phyloP scores from a whole-genome alignment of 1,140 invertebrate genomes.

The Agraylea sexmaculata region DNA sequence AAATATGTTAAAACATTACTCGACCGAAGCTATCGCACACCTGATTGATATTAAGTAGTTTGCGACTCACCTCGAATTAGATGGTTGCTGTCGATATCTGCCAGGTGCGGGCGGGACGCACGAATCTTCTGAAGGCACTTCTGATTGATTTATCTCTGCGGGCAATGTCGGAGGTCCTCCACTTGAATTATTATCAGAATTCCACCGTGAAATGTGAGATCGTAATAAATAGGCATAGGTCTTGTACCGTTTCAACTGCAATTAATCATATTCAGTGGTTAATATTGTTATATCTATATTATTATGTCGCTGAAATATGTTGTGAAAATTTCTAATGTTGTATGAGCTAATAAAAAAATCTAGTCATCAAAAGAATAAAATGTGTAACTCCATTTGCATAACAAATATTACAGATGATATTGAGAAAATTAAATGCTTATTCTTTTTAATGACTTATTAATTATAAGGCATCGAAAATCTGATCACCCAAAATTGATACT shows the following conservation, averaged over 20 bases:
- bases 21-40: slow-evolving; percentile 20
- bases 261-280: background rate
- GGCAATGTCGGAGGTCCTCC: slow-evolving; percentile 24
- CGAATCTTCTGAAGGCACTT: slow-evolving; percentile 21
- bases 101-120: slow-evolving; percentile 27
- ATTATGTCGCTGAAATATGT: background rate
- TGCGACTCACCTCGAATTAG: slow-evolving; percentile 7
- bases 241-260: slow-evolving; percentile 78
- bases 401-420: no score
- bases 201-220: slow-evolving; percentile 56
- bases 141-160: slow-evolving; percentile 25
- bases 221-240: slow-evolving; percentile 74
- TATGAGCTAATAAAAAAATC: background rate
- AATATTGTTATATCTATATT: background rate
- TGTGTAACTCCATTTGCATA: no score
- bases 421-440: no score
- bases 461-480: no score
- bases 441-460: no score
- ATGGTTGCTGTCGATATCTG: slow-evolving; percentile 15
- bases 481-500: no score
- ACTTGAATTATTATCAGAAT: slow-evolving; percentile 51
- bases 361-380: background rate
- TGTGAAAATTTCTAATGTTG: background rate
- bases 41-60: slow-evolving; percentile 9
- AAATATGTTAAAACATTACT: slow-evolving; percentile 22